Evolutionary conservation across 2,888 invertebrate genomes (phyloP).

Genomic region (Unio pictorum): DNA sequence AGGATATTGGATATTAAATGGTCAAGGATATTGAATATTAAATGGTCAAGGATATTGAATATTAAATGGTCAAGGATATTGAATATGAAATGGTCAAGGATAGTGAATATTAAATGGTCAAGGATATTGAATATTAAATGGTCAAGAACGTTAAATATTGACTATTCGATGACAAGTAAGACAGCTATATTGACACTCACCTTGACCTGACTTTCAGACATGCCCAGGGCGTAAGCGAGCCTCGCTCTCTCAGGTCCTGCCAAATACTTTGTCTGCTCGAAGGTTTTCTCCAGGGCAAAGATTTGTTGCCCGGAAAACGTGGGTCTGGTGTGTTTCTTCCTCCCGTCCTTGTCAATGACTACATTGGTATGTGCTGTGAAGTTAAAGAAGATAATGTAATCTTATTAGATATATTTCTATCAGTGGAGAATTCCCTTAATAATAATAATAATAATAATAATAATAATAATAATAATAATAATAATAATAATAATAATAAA

Average conservation of each 20-base stretch:
- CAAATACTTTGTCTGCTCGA: constrained; percentile 99
- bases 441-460: constrained; percentile 6
- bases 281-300: constrained; percentile 99
- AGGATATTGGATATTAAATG: too few relatives aligned
- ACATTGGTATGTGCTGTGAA: constrained; percentile 36
- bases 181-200: constrained; percentile 76
- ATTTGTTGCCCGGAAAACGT: constrained; percentile 99
- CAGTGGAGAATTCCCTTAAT: background rate
- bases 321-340: constrained; percentile 98
- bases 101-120: too few relatives aligned
- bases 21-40: too few relatives aligned
- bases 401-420: background rate
- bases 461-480: constrained; percentile 6
- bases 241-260: constrained; percentile 99
- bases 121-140: too few relatives aligned
- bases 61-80: too few relatives aligned
- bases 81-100: too few relatives aligned
- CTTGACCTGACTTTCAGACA: constrained; percentile 99
- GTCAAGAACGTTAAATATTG: too few relatives aligned
- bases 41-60: too few relatives aligned
- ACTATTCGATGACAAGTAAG: too few relatives aligned
- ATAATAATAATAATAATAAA: constrained; percentile 4
- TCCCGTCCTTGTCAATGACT: constrained; percentile 66
- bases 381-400: background rate
- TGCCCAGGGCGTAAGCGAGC: constrained; percentile 97